These are phyloP conservation scores for Magallana gigas DNA, from an alignment of 1,140 invertebrate species.

Conservation along the genomic window DNA sequence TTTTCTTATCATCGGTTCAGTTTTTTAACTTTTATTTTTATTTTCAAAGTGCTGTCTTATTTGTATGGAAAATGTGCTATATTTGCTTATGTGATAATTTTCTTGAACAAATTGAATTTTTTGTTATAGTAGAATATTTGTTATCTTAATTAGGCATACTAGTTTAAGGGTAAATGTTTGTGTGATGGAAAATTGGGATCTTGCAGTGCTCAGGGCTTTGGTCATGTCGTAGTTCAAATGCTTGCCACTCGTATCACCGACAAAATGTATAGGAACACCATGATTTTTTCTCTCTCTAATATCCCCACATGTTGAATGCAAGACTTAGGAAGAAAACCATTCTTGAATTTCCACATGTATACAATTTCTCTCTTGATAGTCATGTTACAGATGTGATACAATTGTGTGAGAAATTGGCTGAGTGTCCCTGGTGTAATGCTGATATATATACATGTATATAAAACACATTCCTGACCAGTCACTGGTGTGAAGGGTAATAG, in stretches of 20 bases:
- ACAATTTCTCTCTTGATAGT: not conserved
- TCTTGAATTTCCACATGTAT: not conserved
- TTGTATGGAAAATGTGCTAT: slow-evolving; percentile 6
- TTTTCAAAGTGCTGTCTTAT: slow-evolving; percentile 3
- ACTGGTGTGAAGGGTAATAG: not conserved
- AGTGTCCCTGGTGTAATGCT: not conserved
- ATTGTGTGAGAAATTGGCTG: not conserved
- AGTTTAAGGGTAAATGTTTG: not conserved
- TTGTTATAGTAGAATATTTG: not conserved
- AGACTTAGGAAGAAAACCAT: not conserved
- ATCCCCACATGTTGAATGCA: not conserved
- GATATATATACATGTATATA: not conserved
- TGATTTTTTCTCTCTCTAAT: not conserved
- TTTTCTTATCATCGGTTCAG: not conserved
- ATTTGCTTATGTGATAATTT: slow-evolving; percentile 33
- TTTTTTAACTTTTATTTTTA: not conserved
- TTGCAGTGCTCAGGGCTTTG: slow-evolving; percentile 34
- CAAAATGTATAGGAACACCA: not conserved
- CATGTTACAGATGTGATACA: not conserved
- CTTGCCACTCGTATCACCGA: not conserved
- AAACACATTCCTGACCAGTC: slow-evolving; percentile 9
- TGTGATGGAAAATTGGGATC: not conserved
- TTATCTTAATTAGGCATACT: slow-evolving; percentile 7
- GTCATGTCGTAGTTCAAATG: slow-evolving; percentile 9
- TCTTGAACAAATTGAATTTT: slow-evolving; percentile 9